Evolutionary conservation across 2,888 invertebrate species (phyloP), one percentile per base, ranked within the genome.

Genomic region (Dolichomitus sp.): DNA sequence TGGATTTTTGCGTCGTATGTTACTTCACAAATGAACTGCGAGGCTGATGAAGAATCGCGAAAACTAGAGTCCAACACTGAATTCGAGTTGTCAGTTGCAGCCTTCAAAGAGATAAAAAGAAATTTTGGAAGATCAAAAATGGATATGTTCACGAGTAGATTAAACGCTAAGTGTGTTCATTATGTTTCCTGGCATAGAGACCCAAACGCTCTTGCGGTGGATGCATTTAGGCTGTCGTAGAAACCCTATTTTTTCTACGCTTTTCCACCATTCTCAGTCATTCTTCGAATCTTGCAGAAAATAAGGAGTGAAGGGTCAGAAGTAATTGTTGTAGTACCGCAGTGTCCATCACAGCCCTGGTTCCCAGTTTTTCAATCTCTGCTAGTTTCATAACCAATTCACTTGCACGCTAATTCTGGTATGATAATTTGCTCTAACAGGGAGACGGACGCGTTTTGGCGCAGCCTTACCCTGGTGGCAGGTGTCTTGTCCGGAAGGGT

Each of bases 321-420:
- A 30, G 30, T 2, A 30, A 30, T 30, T 4, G 30, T 30, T 30
- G 30, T 30, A 4, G 30, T 30, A 30, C 30, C 77, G 12, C 50
- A 73, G 11, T 81, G 77, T 77, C 50, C 84, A 27, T 69, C 80
- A 1, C 88, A 89, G 70, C 81, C 87, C 0, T 90, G 88, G 90
- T 90, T 54, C 40, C 80, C 74, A 3, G 11, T 61, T 4, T 80
- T 69, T 57, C 61, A 75, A 19, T 19, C 48, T 2, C 52, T 75
- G 74, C 17, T 75, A 75, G 23, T 61, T 4, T 80, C 74, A 5
- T 12, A 50, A 19, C 50, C 50, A 6, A 50, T 50, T 4, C n/a
- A 50, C n/a, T n/a, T 50, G n/a, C 14, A 50, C 11, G 14, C 50
- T 1, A n/a, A 50, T 19, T 14, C n/a, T 14, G 30, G n/a, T 59